Evolutionary conservation across 2,888 invertebrate species (phyloP), one percentile per base, ranked within the genome.

Genomic region (Drosophila anomelani): DNA sequence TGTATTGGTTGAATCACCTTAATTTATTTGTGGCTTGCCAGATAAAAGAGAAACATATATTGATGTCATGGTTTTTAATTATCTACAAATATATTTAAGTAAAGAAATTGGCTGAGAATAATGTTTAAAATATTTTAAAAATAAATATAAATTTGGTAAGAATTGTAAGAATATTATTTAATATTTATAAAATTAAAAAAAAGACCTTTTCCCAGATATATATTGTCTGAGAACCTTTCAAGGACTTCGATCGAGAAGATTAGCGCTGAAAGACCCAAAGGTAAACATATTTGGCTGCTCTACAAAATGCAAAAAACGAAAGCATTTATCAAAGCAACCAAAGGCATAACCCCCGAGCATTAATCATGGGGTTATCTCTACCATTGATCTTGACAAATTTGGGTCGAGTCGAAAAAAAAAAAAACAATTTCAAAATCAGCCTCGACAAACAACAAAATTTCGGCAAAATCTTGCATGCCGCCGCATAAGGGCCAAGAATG

Each of bases 321-420:
- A 62, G 41, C 74, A 73, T 72, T 46, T 57, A 44, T 62, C 67
- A 68, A 67, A 55, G 54, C 62, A 47, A 55, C 43, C 17, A 38
- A 49, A 60, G 49, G 20, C 26, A 71, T 34, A 56, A 13, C 41
- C 23, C 36, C 10, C 20, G 34, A 63, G 29, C 58, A 82, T 82
- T 67, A 84, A 82, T 86, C 76, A 85, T 23, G 54, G 63, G 39
- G 41, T 29, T 55, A 81, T 84, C 84, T 55, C 8, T 9, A 76
- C 44, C 71, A 55, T 62, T 54, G 67, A 85, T 88, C 85, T 80
- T 73, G 78, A 85, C 80, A 85, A 71, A 75, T 82, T 72, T 69
- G 58, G 78, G 75, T 29, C 44, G 59, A 36, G 51, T 49, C 29
- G 23, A 51, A 34, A 17, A 23, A 4, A 1, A 29, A 49, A 39